A percentile compares a stretch with the other conserved stretches of the same genome.
phyloP scores from a whole-genome alignment of 2,888 invertebrate species.

The Dicycla oo region DNA sequence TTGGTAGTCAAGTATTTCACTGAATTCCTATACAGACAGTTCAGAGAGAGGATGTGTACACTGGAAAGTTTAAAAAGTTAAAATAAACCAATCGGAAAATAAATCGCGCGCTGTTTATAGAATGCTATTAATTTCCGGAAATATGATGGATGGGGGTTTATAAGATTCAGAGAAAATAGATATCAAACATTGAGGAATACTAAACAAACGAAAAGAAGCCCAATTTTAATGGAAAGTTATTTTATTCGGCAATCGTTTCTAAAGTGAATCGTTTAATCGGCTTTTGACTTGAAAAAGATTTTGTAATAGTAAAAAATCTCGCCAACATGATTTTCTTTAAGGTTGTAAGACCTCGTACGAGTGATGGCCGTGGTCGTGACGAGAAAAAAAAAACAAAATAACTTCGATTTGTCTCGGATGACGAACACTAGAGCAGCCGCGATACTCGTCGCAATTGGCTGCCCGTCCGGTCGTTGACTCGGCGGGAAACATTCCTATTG shows the following conservation, averaged over 20 bases:
- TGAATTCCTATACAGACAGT: not conserved
- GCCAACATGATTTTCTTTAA: conserved; percentile 34
- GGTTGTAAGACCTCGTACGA: conserved; percentile 60
- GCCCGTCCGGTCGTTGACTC: conserved; percentile 81
- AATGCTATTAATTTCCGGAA: conserved; percentile 38
- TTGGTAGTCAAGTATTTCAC: not conserved
- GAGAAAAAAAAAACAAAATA: conserved; percentile 75
- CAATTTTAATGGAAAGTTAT: conserved; percentile 32
- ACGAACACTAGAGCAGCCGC: conserved; percentile 76
- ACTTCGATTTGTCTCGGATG: conserved; percentile 84
- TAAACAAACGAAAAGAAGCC: conserved; percentile 41
- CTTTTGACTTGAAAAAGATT: conserved; percentile 17
- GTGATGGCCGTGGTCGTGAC: conserved; percentile 76
- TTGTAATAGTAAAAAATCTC: conserved; percentile 35
- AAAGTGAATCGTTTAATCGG: conserved; percentile 21
- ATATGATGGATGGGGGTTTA: conserved; percentile 47
- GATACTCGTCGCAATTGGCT: conserved; percentile 78
- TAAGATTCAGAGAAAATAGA: conserved; percentile 34
- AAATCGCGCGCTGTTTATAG: conserved; percentile 26
- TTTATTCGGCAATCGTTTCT: conserved; percentile 29
- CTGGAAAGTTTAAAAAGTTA: not conserved
- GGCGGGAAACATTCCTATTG: conserved; percentile 69
- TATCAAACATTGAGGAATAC: conserved; percentile 39
- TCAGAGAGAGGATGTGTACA: not conserved
- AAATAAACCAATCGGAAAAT: conserved; percentile 26